Evolutionary conservation across 2,888 invertebrate genomes (phyloP), one percentile per base, ranked within the genome.

Genomic region (Brenthis daphne): DNA sequence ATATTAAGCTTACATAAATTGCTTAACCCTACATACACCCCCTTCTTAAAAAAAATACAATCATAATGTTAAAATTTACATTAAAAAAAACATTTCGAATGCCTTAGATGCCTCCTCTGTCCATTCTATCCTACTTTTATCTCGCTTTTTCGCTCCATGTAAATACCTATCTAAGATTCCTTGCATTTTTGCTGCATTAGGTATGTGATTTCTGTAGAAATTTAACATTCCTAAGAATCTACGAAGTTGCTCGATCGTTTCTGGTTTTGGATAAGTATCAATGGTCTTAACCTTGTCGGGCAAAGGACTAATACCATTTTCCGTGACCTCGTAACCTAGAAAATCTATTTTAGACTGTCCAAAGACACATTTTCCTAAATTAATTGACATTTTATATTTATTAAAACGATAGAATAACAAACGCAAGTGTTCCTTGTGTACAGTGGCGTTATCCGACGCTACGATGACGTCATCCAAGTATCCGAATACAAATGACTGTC

Each of bases 401-500:
- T 66, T 37, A 1, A 78, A 69, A 11, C 74, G 68, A 55, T 73
- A 16, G 20, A 77, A 69, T 0, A 77, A 69, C 16, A 29, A 12
- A 6, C 47, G 33, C 1, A 78, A 54, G 56, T 77, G 74, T 20
- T 65, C 43, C 12, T 54, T 55, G 29, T 76, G 75, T 71, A 71
- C 43, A 29, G 29, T 29, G 20, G 76, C 56, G 14, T 16, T 24
- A 77, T 20, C 76, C 74, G 6, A 81, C 70, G 11, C 65, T 57
- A 65, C 57, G 12, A 83, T 66, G 14, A 82, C 72, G 71, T 83
- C 83, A 65, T 83, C 81, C 8, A 81, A 71, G 66, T 80, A 83
- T 11, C 65, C 61, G 57, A 74, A 77, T 5, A 71, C 64, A 71
- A 79, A 77, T 48, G 76, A 79, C 2, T 79, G 67, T 6, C 72